phyloP scores from a whole-genome alignment of 2,797 vertebrate species.

The Catharus ustulatus region DNA sequence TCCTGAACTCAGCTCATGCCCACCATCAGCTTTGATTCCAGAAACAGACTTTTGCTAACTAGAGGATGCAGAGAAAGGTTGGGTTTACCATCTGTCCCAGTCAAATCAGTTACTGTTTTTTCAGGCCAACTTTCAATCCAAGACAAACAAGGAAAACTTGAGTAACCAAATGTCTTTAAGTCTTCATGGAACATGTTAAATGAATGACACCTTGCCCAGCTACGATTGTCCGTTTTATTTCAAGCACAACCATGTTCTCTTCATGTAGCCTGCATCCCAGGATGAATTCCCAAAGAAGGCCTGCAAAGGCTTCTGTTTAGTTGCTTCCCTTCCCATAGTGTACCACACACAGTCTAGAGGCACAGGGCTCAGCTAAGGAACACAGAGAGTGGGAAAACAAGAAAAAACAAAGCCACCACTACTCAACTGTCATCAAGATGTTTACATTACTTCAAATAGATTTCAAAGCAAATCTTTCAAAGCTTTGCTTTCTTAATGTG shows the following conservation, averaged over 20 bases:
- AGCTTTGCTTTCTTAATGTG: neutral
- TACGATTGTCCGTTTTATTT: neutral
- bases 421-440: neutral
- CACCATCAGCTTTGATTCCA: neutral
- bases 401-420: neutral
- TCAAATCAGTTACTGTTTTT: neutral
- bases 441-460: neutral
- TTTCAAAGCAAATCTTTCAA: neutral
- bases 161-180: neutral
- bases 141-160: neutral
- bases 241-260: fast-evolving
- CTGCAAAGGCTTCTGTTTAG: neutral
- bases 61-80: neutral
- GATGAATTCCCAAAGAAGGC: neutral
- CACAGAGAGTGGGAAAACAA: neutral
- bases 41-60: neutral
- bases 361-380: neutral
- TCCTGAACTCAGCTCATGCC: neutral
- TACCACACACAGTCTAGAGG: neutral
- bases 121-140: neutral
- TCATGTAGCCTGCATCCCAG: fast-evolving
- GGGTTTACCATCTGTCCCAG: neutral
- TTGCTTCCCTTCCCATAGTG: neutral
- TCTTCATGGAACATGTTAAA: fast-evolving
- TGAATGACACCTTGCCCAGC: neutral